Conservation (phyloP, 2,888 invertebrate genomes). For the Camptogramma bilineatum region DNA sequence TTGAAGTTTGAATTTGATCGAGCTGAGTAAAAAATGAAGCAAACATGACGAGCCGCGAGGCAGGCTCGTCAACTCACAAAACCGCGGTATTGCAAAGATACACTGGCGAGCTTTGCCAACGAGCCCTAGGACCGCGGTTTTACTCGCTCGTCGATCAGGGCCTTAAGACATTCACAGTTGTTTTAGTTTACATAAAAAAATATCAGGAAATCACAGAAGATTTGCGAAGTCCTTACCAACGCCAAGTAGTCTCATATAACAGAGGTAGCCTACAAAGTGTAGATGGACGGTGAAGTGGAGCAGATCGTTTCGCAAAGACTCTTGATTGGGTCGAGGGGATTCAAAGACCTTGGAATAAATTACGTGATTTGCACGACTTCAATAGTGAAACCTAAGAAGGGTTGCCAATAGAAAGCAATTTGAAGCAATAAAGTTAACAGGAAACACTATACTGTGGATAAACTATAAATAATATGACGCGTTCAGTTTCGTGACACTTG, state of each 20-base stretch:
- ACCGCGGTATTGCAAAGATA: too few relatives aligned
- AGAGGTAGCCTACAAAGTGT: constrained; percentile 21
- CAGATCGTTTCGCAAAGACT: constrained; percentile 39
- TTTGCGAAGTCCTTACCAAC: not conserved
- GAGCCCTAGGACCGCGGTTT: too few relatives aligned
- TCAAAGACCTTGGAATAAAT: constrained; percentile 40
- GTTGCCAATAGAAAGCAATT: constrained; percentile 23
- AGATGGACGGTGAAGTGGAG: constrained; percentile 39
- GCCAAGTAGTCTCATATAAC: constrained; percentile 22
- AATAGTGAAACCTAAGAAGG: constrained; percentile 25
- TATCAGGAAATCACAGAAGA: not conserved
- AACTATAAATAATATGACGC: too few relatives aligned
- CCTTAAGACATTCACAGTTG: not conserved
- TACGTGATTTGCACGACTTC: constrained; percentile 31
- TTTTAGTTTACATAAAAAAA: not conserved
- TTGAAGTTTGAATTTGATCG: too few relatives aligned
- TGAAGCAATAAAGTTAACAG: constrained; percentile 1
- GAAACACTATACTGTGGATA: too few relatives aligned
- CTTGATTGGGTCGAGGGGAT: constrained; percentile 37
- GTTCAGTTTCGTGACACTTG: not conserved
- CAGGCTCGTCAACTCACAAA: too few relatives aligned
- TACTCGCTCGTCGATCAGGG: too few relatives aligned
- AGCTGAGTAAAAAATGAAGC: too few relatives aligned
- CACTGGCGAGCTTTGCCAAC: too few relatives aligned
- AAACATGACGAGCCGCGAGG: too few relatives aligned